Evolutionary conservation across 2,888 invertebrate species (phyloP).

Genomic region (Ctena decussata): DNA sequence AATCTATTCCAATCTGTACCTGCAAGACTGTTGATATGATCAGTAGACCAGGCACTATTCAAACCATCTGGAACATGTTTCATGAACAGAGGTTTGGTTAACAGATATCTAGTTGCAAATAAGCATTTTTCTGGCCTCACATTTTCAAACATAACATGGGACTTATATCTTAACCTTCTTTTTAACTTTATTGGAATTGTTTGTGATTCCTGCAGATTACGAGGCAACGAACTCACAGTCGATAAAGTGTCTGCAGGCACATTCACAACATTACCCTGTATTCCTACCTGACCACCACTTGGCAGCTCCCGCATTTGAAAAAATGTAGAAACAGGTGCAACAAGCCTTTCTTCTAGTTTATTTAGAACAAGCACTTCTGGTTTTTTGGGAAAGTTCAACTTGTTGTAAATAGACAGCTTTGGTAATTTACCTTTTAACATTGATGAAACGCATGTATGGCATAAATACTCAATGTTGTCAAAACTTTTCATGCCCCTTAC

Average conservation of each 20-base stretch:
- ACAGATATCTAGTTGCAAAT: not conserved
- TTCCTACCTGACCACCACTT: constrained; percentile 14
- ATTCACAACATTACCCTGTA: constrained; percentile 1
- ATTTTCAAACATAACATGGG: not conserved
- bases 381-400: too few species aligned
- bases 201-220: not conserved
- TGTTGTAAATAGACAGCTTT: not conserved
- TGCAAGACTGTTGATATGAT: too few species aligned
- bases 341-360: not conserved
- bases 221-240: not conserved
- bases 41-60: not conserved
- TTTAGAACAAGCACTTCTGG: not conserved
- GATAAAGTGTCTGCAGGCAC: not conserved
- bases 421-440: not conserved
- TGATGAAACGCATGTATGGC: not conserved
- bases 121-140: not conserved
- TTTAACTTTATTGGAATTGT: not conserved
- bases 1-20: too few species aligned
- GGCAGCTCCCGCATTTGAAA: not conserved
- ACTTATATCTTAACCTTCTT: not conserved
- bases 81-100: not conserved
- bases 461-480: not conserved
- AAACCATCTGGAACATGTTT: not conserved
- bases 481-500: not conserved
- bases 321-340: not conserved